Conservation (phyloP, 2,888 invertebrate species). For the Rugalucina vietnamica region DNA sequence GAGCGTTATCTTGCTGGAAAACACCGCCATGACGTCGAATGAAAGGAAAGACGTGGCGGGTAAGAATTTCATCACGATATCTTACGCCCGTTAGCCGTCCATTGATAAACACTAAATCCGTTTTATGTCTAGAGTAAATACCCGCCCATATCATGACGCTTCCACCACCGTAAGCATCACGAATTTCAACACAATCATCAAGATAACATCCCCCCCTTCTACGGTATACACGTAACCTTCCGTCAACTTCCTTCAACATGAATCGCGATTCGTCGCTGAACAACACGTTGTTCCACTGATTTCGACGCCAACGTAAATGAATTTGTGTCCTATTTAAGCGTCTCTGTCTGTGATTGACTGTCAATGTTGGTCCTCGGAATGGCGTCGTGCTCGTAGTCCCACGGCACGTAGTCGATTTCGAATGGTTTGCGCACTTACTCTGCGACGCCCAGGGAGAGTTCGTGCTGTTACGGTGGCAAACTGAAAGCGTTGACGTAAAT, state of each 20-base stretch:
- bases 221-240: neutral
- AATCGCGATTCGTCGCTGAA: constrained; percentile 41
- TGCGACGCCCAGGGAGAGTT: constrained; percentile 5
- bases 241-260: constrained; percentile 6
- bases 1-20: constrained; percentile 28
- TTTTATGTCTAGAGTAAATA: constrained; percentile 1
- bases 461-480: constrained; percentile 10
- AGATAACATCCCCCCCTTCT: neutral
- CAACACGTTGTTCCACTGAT: constrained; percentile 9
- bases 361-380: neutral
- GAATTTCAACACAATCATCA: neutral
- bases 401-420: constrained; percentile 5
- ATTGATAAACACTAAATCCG: constrained; percentile 8
- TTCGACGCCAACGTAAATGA: constrained; percentile 16
- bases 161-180: constrained; percentile 28
- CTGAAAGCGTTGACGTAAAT: neutral
- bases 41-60: constrained; percentile 36
- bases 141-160: constrained; percentile 45
- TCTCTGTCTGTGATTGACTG: constrained; percentile 5
- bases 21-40: constrained; percentile 4
- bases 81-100: constrained; percentile 34
- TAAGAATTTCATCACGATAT: constrained; percentile 35
- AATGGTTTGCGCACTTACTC: constrained; percentile 16
- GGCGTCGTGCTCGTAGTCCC: constrained; percentile 2
- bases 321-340: constrained; percentile 2